Base-by-base conservation (phyloP, 2,113 vertebrate genomes). In the Eidolon helvum region DNA sequence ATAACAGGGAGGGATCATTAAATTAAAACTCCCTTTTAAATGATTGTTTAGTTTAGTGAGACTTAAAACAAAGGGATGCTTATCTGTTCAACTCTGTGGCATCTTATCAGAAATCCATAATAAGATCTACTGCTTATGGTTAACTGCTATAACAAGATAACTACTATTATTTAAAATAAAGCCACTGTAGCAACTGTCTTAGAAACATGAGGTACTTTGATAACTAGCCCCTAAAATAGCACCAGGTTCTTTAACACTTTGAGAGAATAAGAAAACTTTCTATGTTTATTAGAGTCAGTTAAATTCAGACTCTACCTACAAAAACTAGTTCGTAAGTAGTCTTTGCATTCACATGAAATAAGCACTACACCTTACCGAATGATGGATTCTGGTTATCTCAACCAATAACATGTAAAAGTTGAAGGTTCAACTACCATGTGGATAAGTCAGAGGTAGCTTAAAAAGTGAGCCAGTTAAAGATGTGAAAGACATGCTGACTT, bases 11-110 rank as follows among this genome's bases (percentile, higher is more conserved):
- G 43, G 85, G 30, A 50, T 4, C 24, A 83, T 84, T 26, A 92
- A 94, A 93, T 92, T 85, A 85, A 87, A 88, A 96, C 24, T 86
- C 69, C 85, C 26, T 48, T 95, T 94, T 65, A 83, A 69, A 66
- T 19, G 40, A 68, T 87, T 71, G 50, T 68, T 92, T 75, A 48
- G 50, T 68, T 92, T 75, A 48, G 18, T 74, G 48, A 63, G 21
- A 77, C 43, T 91, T 94, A 89, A 94, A 86, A 95, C 24, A 87
- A 87, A 90, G n/a, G 38, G 50, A 90, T 71, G 10, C 16, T 79
- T 94, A 71, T 88, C 78, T 93, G 57, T 68, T 87, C 21, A 59
- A 45, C 30, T 92, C 33, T 71, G 35, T 77, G 57, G 26, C 43
- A 90, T 75, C 14, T 86, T 94, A 87, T 84, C 57, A 94, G 78